A percentile compares a stretch with the other conserved stretches of the same genome.
These are phyloP conservation scores for Liolophura sinensis DNA, from an alignment of 1,140 invertebrate species.

Conservation along the genomic window DNA sequence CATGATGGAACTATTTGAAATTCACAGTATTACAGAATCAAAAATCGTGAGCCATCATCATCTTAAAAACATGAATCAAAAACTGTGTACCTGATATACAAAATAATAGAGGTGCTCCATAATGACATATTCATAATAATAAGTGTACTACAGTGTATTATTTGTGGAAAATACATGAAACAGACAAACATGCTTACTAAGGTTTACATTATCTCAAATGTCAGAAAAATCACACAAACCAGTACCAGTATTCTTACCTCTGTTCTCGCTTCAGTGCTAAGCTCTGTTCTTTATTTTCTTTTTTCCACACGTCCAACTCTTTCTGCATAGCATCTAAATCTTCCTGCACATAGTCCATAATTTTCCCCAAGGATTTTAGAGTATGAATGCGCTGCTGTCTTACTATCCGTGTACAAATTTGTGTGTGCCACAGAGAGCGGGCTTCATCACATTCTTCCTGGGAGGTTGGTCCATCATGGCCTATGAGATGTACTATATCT, in stretches of 20 bases:
- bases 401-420: background rate
- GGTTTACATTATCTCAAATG: too few species aligned
- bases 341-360: conserved; percentile 92
- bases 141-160: too few species aligned
- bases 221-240: too few species aligned
- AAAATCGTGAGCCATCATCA: too few species aligned
- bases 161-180: background rate
- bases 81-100: too few species aligned
- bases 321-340: conserved; percentile 94
- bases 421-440: conserved; percentile 66
- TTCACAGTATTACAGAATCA: too few species aligned
- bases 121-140: background rate
- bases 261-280: conserved; percentile 73
- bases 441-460: conserved; percentile 35
- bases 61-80: too few species aligned
- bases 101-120: too few species aligned
- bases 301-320: conserved; percentile 83
- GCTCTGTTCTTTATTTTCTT: conserved; percentile 72
- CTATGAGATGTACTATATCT: conserved; percentile 77
- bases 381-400: too few species aligned
- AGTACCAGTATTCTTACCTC: conserved; percentile 63
- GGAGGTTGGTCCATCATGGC: conserved; percentile 81
- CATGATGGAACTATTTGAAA: too few species aligned
- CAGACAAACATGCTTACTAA: background rate
- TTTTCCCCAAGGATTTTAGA: conserved; percentile 72